These are phyloP conservation scores for Dolichallabes microphthalmus DNA, from an alignment of 2,113 vertebrate genomes.

Conservation along the genomic window DNA sequence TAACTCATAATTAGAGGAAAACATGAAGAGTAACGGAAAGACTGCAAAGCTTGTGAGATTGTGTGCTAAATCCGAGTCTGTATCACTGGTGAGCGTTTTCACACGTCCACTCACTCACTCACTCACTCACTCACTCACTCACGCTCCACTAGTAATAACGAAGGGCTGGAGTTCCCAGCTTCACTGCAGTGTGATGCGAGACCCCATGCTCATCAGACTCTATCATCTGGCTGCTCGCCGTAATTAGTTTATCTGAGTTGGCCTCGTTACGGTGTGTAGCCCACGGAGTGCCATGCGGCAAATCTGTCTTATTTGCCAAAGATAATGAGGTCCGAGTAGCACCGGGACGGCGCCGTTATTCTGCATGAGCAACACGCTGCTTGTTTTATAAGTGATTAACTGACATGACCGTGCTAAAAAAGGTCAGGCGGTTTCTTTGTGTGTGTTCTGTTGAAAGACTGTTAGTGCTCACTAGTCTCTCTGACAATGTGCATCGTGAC, in stretches of 20 bases:
- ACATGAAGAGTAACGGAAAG: conserved; percentile 63
- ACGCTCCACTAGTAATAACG: conserved; percentile 15
- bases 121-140: conserved; percentile 38
- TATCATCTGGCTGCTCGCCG: conserved; percentile 17
- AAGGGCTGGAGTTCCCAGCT: conserved; percentile 16
- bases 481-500: neutral
- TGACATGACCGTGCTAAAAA: neutral
- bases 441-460: neutral
- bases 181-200: conserved; percentile 9
- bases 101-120: conserved; percentile 30
- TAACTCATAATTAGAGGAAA: conserved; percentile 67
- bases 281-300: neutral
- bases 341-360: neutral
- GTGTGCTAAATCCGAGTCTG: neutral
- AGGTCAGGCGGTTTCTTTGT: neutral
- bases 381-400: conserved; percentile 8
- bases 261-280: conserved; percentile 23
- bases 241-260: conserved; percentile 36
- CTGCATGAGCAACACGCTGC: neutral
- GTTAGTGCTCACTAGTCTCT: neutral
- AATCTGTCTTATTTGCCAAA: conserved; percentile 25
- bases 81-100: conserved; percentile 41
- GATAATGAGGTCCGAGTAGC: conserved; percentile 36
- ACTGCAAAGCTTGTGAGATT: conserved; percentile 22
- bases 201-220: conserved; percentile 4